Base-by-base conservation (phyloP, 2,797 vertebrate species). In the Neosilurus hyrtlii region DNA sequence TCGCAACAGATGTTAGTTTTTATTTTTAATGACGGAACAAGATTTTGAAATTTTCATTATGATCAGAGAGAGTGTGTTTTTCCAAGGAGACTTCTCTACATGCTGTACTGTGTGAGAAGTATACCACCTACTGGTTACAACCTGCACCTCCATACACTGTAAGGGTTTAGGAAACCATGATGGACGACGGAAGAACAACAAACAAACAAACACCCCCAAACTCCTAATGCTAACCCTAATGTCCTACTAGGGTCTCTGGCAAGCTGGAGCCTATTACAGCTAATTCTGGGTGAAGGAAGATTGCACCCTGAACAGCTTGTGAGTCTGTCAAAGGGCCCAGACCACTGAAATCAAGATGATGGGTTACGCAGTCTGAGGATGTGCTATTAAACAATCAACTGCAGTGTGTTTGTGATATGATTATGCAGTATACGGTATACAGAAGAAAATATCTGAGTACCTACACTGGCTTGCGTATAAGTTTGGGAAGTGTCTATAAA, bases 1-100 rank as follows among this genome's bases (percentile, higher is more conserved):
- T 94, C 94, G 92, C 93, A 94, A 92, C 94, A 95, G 94, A 95
- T 95, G 94, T 95, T 94, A 92, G 92, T 93, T 95, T 94, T 93
- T 94, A 94, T 94, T 94, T 94, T 94, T 94, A 94, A 93, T 93
- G 93, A 95, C 93, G 93, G 94, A 95, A 93, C 91, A 90, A 90
- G 92, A 95, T 93, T 94, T 94, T 91, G 91, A 90, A 92, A 94
- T 93, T 93, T 94, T 91, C 93, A 93, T 92, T 93, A 87, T 86
- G 83, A 84, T 86, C 81, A 70, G 83, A 87, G 80, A 86, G 85
- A 79, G 80, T 78, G 86, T 88, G 89, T 90, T 83, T 84, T 59
- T 78, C 71, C 90, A 89, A 80, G 79, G 89, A 90, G 88, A 86
- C 86, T 59, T 65, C 65, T 81, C 67, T 82, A 37, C 72, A 37